Base-by-base conservation (phyloP, 2,888 invertebrate genomes). In the Drosophila niveifrons region DNA sequence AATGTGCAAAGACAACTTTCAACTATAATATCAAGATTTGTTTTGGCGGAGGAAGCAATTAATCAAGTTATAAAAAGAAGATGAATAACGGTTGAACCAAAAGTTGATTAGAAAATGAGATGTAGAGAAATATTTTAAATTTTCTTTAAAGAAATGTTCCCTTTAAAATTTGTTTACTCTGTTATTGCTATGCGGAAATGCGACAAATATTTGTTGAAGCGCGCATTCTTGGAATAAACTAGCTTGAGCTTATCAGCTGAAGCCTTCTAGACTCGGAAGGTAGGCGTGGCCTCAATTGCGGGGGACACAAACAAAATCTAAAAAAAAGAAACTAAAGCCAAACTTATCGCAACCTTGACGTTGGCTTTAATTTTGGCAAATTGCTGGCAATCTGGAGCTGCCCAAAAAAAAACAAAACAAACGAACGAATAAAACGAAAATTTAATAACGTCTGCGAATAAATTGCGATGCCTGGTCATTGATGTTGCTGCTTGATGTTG, bases 331-430 rank as follows among this genome's bases (percentile, higher is more conserved):
- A n/a, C 10, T 1, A 34, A 36, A 36, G 4, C 39, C 13, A 18
- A 64, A 58, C 57, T 62, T 66, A 73, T 78, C 56, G 43, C 55
- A 51, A 68, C 83, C 83, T 88, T 83, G 82, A 88, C 63, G 80
- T 36, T 65, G 56, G 63, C 64, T 74, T 80, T 69, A 78, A 72
- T 74, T 74, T 76, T 65, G 72, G 66, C 78, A 85, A 88, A 85
- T 88, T 85, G 75, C 72, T 57, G 62, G 68, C 81, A 87, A 87
- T 75, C 70, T 70, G 66, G 36, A 70, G 70, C 51, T 50, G 52
- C 34, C 39, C 51, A 51, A 56, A 57, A 17, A 55, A 57, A 51
- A 56, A 57, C 13, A 55, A 57, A 56, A 56, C 41, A 55, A 74
- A 74, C 63, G 56, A 66, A 70, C 67, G 23, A 23, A 23, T 23